Evolutionary conservation across 2,888 invertebrate species (phyloP).

Genomic region (Myopa testacea): DNA sequence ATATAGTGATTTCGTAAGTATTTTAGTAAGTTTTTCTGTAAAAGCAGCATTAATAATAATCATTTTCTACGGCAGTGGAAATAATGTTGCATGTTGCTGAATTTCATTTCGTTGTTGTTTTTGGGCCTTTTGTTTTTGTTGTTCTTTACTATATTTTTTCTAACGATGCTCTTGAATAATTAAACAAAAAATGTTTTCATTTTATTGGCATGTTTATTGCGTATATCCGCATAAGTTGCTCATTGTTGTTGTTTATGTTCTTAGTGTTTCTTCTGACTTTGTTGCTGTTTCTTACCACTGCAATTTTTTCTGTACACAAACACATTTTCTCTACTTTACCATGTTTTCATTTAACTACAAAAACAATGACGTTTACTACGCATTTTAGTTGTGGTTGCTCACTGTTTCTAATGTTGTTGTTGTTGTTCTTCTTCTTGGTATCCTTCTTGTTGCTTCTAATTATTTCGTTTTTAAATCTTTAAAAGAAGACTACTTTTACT

Average conservation of each 20-base stretch:
- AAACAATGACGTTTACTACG: no score
- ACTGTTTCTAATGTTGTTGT: background rate
- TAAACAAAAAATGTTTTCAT: background rate
- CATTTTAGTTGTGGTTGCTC: no score
- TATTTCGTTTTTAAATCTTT: no score
- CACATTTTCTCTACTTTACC: background rate
- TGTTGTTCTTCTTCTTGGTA: background rate
- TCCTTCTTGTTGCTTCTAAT: background rate
- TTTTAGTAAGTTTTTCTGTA: no score
- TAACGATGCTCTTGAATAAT: background rate
- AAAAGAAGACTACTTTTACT: no score
- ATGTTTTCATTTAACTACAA: background rate
- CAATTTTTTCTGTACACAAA: background rate
- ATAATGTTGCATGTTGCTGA: background rate
- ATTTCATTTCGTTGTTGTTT: slow-evolving; percentile 5
- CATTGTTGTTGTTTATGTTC: background rate
- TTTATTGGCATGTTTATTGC: background rate
- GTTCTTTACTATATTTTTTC: slow-evolving; percentile 34
- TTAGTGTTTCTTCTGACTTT: slow-evolving; percentile 22
- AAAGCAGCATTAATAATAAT: background rate
- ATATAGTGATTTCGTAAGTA: background rate
- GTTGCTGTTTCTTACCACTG: slow-evolving; percentile 8
- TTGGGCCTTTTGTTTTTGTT: slow-evolving; percentile 13
- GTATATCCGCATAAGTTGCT: slow-evolving; percentile 35
- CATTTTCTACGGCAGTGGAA: background rate